Base-by-base conservation (phyloP, 2,113 vertebrate species). In the Clinocottus analis region DNA sequence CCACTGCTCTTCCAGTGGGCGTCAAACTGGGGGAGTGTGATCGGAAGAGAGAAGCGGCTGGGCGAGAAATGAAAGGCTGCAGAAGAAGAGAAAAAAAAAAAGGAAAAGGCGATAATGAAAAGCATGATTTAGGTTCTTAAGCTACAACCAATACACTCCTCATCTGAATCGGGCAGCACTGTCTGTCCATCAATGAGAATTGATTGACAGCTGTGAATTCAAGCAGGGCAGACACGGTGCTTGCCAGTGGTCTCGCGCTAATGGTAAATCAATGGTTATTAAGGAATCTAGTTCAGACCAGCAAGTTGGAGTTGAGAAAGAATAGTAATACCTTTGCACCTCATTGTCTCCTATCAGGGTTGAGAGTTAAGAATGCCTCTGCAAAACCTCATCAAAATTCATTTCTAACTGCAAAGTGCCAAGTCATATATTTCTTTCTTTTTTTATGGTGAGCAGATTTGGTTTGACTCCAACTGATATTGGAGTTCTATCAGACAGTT, bases 21-120 rank as follows among this genome's bases (percentile, higher is more conserved):
- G 92, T 92, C 72, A 87, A 87, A 91, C 90, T 88, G 90, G 90
- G 90, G 93, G 91, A 91, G 93, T 94, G 93, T 92, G 93, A 93
- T 92, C 83, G 89, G 83, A 91, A 86, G 90, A 92, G 85, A 90
- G 91, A 92, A 92, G 82, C 75, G 74, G 84, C 86, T 87, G 88
- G 85, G 90, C 73, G 89, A 92, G 90, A 92, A 90, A 92, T 94
- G 87, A 92, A 92, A 94, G 90, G 89, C 89, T 93, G 85, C 84
- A 53, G 85, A 92, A 89, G 76, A 90, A 93, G 82, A 82, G 72
- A 10, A 11, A 90, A 77, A 11, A 90, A 77, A 82, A 82, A 84
- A 68, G 39, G 43, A 68, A 33, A 84, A 88, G 80, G 87, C 47
- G 80, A 87, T 88, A 90, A 93, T 90, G 67, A 89, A 89, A 92